Conservation (phyloP, 1,140 invertebrate genomes). For the roundworm (Caenorhabditis elegans) region DNA sequence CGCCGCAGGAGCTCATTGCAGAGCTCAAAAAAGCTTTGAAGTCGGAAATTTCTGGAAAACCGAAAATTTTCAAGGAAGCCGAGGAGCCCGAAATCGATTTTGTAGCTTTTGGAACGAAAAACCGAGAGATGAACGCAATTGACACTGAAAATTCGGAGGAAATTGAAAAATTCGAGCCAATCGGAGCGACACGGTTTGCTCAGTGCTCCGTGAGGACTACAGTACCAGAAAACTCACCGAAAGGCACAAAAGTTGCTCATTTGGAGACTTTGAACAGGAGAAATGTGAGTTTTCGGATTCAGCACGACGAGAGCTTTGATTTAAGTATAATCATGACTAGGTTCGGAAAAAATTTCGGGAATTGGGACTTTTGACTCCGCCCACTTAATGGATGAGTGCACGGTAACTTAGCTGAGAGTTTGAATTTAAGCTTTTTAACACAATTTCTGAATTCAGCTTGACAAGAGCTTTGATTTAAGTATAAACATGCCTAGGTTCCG, state of each 20-base stretch:
- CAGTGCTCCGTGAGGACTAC: not conserved
- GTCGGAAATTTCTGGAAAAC: not conserved
- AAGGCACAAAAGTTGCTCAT: conserved; percentile 27
- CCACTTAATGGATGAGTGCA: too few relatives aligned
- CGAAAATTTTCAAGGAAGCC: not conserved
- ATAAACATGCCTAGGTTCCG: too few relatives aligned
- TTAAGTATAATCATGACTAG: not conserved
- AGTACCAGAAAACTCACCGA: conserved; percentile 33
- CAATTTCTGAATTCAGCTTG: too few relatives aligned
- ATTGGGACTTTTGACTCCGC: too few relatives aligned
- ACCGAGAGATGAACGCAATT: conserved; percentile 1
- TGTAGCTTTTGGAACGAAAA: not conserved
- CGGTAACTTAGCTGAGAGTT: too few relatives aligned
- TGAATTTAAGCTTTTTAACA: too few relatives aligned
- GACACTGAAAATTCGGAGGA: not conserved
- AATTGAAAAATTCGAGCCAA: not conserved
- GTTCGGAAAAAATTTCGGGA: not conserved
- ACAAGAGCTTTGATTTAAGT: not conserved
- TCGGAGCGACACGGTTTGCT: not conserved
- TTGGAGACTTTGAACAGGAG: conserved; percentile 5
- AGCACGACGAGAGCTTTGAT: not conserved
- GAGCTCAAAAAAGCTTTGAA: not conserved
- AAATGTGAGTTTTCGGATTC: not conserved
- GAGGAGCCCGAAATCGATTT: not conserved
- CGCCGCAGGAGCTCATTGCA: not conserved